Percentiles rank a stretch among this genome's conserved stretches.
phyloP scores from a whole-genome alignment of 2,113 vertebrate species.

The Globicephala melas region DNA sequence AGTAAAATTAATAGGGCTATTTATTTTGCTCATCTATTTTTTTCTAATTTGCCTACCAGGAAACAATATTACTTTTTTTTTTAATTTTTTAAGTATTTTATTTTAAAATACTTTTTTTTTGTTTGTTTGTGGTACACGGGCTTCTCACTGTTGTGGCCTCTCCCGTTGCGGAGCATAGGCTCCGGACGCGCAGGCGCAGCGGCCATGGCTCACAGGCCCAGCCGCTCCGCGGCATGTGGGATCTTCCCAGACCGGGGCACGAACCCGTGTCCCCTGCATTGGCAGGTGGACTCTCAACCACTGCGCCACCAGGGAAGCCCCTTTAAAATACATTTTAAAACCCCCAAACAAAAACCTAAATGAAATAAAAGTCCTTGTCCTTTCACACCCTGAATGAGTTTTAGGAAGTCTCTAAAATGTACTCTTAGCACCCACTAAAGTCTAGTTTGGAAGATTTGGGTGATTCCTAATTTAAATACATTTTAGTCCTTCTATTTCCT shows the following conservation, averaged over 20 bases:
- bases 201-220: too few species aligned
- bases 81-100: not conserved
- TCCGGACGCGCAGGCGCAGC: too few species aligned
- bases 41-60: not conserved
- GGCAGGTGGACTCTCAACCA: too few species aligned
- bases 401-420: not conserved
- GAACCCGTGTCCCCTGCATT: too few species aligned
- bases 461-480: slow-evolving; percentile 45
- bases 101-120: not conserved
- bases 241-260: too few species aligned
- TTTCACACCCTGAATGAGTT: not conserved
- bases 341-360: not conserved
- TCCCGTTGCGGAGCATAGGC: too few species aligned
- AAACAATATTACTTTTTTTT: not conserved
- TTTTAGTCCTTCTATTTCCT: not conserved
- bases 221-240: rapidly evolving
- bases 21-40: not conserved
- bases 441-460: slow-evolving; percentile 10
- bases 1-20: not conserved
- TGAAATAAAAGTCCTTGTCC: not conserved
- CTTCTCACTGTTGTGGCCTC: too few species aligned
- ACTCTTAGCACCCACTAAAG: not conserved
- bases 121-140: too few species aligned
- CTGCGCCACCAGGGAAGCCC: too few species aligned
- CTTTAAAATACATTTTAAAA: not conserved